Conservation (phyloP, 2,113 vertebrate genomes). For the Catharus bicknelli region DNA sequence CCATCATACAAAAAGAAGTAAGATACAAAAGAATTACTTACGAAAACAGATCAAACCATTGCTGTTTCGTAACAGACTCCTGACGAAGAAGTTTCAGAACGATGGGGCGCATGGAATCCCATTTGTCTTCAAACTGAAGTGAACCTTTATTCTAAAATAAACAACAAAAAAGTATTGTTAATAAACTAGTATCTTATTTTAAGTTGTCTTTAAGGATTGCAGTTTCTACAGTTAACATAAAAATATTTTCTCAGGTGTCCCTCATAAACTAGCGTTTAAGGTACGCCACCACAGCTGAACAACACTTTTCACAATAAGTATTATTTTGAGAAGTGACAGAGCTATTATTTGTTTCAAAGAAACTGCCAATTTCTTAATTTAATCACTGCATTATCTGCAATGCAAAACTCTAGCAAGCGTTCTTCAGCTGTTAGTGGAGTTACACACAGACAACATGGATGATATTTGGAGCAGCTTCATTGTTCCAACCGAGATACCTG, state of each 20-base stretch:
- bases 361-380: background rate
- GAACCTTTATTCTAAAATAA: slow-evolving; percentile 93
- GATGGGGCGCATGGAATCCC: slow-evolving; percentile 98
- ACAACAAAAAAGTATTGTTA: background rate
- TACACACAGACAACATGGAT: accelerated
- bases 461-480: background rate
- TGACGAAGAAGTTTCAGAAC: slow-evolving; percentile 97
- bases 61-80: slow-evolving; percentile 97
- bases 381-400: background rate
- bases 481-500: background rate
- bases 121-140: slow-evolving; percentile 99
- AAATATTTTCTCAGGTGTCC: background rate
- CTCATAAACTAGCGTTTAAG: background rate
- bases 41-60: slow-evolving; percentile 99
- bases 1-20: slow-evolving; percentile 39
- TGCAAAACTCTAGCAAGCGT: background rate
- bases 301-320: background rate
- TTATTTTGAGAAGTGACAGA: background rate
- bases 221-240: background rate
- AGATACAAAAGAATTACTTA: slow-evolving; percentile 74
- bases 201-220: background rate
- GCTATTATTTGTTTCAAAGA: background rate
- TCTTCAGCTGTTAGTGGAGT: background rate
- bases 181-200: background rate
- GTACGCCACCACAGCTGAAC: background rate